Evolutionary conservation across 2,797 vertebrate genomes (phyloP), one percentile per base, ranked within the genome.

Genomic region (Atherinosoma microstoma): DNA sequence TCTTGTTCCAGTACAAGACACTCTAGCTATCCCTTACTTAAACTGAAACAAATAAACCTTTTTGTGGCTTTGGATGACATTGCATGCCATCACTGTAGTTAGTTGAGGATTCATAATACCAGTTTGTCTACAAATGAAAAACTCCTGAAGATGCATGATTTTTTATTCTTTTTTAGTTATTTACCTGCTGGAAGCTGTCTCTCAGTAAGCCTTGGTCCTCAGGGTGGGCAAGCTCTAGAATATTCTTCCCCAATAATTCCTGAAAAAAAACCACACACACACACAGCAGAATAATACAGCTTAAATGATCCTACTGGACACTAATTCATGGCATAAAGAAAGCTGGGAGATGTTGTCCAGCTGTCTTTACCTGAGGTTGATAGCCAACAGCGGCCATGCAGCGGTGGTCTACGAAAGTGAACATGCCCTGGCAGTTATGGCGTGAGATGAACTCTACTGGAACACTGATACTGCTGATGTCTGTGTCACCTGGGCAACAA

Each of bases 381-480:
- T 97, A 98, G 75, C 97, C 96, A 0, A 98, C 93, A 0, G 97
- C 97, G 1, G 96, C 95, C 78, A 97, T 78, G 12, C 97, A 98
- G 27, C 98, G 96, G 78, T 99, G 97, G 87, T 99, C 98, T 27
- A 99, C 96, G 35, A 99, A 99, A 51, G 97, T 99, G 90, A 98
- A 99, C 20, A 95, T 82, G 0, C 98, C 96, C 1, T 97, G 96
- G 7, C 95, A 95, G 90, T 96, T 98, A 91, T 99, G 98, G 1
- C 98, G 92, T 42, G 98, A 99, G 86, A 99, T 98, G 92, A 99
- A 99, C 75, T 99, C 98, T 1, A 96, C 96, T 0, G 98, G 98
- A 69, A 96, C 95, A 30, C 94, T 97, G 53, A 97, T 80, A 0
- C 89, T 97, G 88, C 93, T 97, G 61, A 96, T 90, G 86, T 95